These are phyloP conservation scores for Charanyca ferruginea DNA, from an alignment of 2,888 invertebrate genomes.

Conservation along the genomic window DNA sequence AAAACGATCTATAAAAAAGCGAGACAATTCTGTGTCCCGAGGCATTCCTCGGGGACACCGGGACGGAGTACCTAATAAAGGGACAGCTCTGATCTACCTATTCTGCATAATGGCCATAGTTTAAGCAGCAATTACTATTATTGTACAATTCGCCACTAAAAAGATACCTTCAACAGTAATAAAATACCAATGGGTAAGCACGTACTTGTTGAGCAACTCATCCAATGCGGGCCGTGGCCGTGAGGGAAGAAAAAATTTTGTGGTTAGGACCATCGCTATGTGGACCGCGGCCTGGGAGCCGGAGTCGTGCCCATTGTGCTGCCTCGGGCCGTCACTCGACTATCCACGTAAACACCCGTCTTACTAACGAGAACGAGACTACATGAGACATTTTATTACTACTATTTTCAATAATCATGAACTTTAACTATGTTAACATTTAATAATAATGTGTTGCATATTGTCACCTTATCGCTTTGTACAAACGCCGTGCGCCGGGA, in stretches of 20 bases:
- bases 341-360: conserved; percentile 37
- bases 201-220: conserved; percentile 58
- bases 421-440: conserved; percentile 25
- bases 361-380: conserved; percentile 24
- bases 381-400: conserved; percentile 3
- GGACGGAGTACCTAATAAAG: no score
- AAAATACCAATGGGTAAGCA: conserved; percentile 73
- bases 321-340: conserved; percentile 24
- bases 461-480: conserved; percentile 45
- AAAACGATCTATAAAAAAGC: no score
- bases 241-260: conserved; percentile 77
- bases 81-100: no score
- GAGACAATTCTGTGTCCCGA: no score
- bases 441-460: conserved; percentile 15
- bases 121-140: conserved; percentile 34
- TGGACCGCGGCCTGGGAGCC: conserved; percentile 63
- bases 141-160: conserved; percentile 66
- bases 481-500: conserved; percentile 13
- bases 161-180: conserved; percentile 73
- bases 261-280: conserved; percentile 76
- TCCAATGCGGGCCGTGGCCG: conserved; percentile 81
- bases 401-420: conserved; percentile 6
- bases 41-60: no score
- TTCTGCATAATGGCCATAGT: conserved; percentile 13
- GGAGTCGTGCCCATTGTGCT: conserved; percentile 65